Evolutionary conservation across 2,797 vertebrate genomes (phyloP).

Genomic region (Eurystomus glaucurus): DNA sequence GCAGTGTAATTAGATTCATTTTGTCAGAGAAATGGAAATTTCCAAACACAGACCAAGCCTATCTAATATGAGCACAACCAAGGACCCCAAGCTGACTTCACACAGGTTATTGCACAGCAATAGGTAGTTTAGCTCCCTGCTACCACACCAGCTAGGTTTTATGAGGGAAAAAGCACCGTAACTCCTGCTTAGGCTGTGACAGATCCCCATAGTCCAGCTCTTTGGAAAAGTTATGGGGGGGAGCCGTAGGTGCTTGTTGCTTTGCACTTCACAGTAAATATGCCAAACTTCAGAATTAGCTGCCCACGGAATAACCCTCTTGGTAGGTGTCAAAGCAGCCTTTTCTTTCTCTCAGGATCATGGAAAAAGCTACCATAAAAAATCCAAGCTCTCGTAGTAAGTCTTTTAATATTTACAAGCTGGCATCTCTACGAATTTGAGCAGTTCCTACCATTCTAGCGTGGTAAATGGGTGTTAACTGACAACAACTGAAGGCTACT

Average conservation of each 20-base stretch:
- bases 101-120: background rate
- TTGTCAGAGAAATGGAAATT: background rate
- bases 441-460: background rate
- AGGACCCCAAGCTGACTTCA: background rate
- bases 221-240: background rate
- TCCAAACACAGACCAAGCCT: background rate
- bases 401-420: background rate
- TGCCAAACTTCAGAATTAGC: background rate
- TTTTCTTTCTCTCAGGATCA: background rate
- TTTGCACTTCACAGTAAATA: constrained; percentile 37
- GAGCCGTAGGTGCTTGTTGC: background rate
- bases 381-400: background rate
- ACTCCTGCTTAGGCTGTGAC: background rate
- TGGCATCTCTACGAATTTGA: background rate
- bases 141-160: background rate
- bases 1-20: background rate
- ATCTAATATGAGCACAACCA: background rate
- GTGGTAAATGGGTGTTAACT: background rate
- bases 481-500: background rate
- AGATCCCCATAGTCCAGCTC: background rate
- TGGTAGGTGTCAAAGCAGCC: background rate
- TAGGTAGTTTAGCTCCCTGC: background rate
- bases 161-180: background rate
- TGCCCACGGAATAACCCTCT: background rate
- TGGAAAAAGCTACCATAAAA: background rate